Conservation (phyloP, 2,113 vertebrate genomes). For the Semnopithecus entellus region DNA sequence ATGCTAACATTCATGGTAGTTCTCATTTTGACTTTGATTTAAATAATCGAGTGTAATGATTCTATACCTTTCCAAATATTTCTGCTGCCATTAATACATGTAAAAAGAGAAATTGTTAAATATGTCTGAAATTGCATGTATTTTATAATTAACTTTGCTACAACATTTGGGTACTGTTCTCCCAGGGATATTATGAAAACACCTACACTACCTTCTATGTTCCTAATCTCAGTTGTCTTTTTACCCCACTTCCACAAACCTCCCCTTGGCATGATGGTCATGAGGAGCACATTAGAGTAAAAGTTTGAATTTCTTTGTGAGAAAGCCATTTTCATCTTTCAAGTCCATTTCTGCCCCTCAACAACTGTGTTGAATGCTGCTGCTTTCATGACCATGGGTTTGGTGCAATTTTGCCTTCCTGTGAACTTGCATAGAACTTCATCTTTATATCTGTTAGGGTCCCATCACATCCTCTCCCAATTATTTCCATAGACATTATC, state of each 20-base stretch:
- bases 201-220: background rate
- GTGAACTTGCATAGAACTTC: background rate
- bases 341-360: background rate
- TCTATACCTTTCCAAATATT: constrained; percentile 38
- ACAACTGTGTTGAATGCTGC: background rate
- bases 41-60: constrained; percentile 12
- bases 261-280: background rate
- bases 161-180: background rate
- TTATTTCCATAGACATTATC: background rate
- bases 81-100: background rate
- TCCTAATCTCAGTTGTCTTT: background rate
- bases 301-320: background rate
- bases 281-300: background rate
- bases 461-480: background rate
- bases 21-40: constrained; percentile 42
- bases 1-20: constrained; percentile 54
- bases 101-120: background rate
- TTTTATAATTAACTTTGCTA: constrained; percentile 23
- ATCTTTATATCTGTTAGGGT: background rate
- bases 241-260: background rate
- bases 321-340: constrained; percentile 9
- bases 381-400: background rate
- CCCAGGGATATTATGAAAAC: background rate
- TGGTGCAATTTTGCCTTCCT: background rate
- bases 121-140: background rate